A percentile compares a stretch with the other conserved stretches of the same genome.
Evolutionary conservation across 2,797 vertebrate genomes (phyloP).

Genomic region (Lagocephalus sceleratus): DNA sequence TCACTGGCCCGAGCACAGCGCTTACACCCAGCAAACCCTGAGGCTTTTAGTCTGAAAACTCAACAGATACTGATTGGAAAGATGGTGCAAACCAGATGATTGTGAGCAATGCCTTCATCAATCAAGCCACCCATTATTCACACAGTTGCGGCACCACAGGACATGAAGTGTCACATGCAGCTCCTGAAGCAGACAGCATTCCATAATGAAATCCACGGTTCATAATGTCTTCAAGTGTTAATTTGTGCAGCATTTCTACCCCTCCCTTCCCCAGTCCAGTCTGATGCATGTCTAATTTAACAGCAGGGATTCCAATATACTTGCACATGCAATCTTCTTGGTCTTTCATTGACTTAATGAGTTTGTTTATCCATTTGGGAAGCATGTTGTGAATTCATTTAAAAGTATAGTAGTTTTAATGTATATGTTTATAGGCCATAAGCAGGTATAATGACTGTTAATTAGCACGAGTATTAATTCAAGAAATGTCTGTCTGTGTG

Average conservation of each 20-base stretch:
- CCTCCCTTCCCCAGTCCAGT: too few species aligned
- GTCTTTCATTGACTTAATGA: not conserved
- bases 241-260: too few species aligned
- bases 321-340: not conserved
- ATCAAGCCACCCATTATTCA: constrained; percentile 60
- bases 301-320: constrained; percentile 3
- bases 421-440: not conserved
- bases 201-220: constrained; percentile 22
- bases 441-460: not conserved
- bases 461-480: not conserved
- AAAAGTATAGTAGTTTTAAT: not conserved
- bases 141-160: constrained; percentile 29
- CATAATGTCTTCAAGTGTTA: not conserved
- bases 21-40: constrained; percentile 11
- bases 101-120: constrained; percentile 55
- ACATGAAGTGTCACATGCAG: constrained; percentile 28
- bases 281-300: not conserved
- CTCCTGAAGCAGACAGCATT: constrained; percentile 19
- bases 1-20: constrained; percentile 38
- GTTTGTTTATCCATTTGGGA: not conserved
- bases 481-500: too few species aligned
- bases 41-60: constrained; percentile 25
- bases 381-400: not conserved
- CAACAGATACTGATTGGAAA: constrained; percentile 49
- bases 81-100: constrained; percentile 30